phyloP scores from a whole-genome alignment of 2,888 invertebrate species.

The Keiferia lycopersicella region DNA sequence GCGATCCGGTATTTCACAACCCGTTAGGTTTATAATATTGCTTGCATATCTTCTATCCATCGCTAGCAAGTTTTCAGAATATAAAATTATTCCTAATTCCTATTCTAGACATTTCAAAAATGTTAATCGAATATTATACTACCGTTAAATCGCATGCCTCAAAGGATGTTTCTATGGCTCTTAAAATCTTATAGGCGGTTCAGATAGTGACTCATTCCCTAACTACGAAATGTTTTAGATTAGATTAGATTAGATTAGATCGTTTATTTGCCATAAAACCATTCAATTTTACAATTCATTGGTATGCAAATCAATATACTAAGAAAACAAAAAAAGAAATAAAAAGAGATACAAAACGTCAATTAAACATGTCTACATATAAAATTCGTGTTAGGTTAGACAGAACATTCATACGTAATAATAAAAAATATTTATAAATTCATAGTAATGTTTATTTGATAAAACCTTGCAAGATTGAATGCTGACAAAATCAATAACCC shows the following conservation, averaged over 20 bases:
- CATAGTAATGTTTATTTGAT: neutral
- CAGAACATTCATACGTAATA: too few relatives aligned
- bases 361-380: too few relatives aligned
- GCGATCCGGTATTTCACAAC: conserved; percentile 44
- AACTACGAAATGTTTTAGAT: neutral
- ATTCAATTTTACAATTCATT: too few relatives aligned
- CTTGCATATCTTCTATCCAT: conserved; percentile 32
- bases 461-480: neutral
- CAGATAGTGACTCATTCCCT: neutral
- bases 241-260: too few relatives aligned
- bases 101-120: conserved; percentile 5
- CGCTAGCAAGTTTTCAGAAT: conserved; percentile 14
- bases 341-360: too few relatives aligned
- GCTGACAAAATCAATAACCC: conserved; percentile 11
- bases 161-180: too few relatives aligned
- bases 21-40: conserved; percentile 42
- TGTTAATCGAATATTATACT: neutral
- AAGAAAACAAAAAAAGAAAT: too few relatives aligned
- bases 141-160: neutral
- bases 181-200: neutral
- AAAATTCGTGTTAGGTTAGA: too few relatives aligned
- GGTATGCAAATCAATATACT: too few relatives aligned
- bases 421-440: too few relatives aligned
- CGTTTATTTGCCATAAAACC: too few relatives aligned
- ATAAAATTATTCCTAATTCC: neutral